A percentile compares a stretch with the other conserved stretches of the same genome.
Evolutionary conservation across 2,888 invertebrate genomes (phyloP).

Genomic region (Cactoblastis cactorum): DNA sequence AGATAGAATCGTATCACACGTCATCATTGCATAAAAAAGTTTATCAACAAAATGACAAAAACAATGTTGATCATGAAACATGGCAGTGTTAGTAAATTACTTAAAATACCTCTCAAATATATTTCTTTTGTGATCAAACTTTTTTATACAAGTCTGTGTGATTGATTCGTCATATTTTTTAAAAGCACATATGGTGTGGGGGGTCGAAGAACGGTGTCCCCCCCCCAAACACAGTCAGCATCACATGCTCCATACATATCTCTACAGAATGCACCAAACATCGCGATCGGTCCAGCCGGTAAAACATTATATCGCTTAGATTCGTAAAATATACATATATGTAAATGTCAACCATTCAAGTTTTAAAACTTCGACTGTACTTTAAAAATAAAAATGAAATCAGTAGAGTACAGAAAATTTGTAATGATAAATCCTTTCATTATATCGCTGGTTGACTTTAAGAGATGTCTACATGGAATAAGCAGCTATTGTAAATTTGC

Average conservation of each 20-base stretch:
- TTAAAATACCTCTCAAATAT: background rate
- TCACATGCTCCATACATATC: constrained; percentile 51
- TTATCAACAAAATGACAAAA: background rate
- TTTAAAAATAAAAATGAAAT: constrained; percentile 7
- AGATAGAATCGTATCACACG: constrained; percentile 24
- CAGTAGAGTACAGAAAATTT: too few relatives aligned
- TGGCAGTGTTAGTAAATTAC: background rate
- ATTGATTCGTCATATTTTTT: constrained; percentile 35
- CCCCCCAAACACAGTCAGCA: constrained; percentile 54
- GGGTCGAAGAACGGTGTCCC: constrained; percentile 25
- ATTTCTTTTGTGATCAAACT: background rate
- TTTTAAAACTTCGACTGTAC: constrained; percentile 26
- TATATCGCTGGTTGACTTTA: too few relatives aligned
- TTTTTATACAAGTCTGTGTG: constrained; percentile 13
- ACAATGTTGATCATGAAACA: background rate
- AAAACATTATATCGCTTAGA: constrained; percentile 13
- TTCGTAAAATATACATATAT: too few relatives aligned
- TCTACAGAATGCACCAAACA: constrained; percentile 35
- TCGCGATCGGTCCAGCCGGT: constrained; percentile 19
- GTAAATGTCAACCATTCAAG: background rate
- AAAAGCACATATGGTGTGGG: constrained; percentile 69
- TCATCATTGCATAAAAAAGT: constrained; percentile 8
- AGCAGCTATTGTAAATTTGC: too few relatives aligned
- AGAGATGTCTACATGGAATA: too few relatives aligned
- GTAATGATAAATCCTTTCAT: too few relatives aligned